Evolutionary conservation across 2,113 vertebrate species (phyloP).

Genomic region (Maccullochella peelii): DNA sequence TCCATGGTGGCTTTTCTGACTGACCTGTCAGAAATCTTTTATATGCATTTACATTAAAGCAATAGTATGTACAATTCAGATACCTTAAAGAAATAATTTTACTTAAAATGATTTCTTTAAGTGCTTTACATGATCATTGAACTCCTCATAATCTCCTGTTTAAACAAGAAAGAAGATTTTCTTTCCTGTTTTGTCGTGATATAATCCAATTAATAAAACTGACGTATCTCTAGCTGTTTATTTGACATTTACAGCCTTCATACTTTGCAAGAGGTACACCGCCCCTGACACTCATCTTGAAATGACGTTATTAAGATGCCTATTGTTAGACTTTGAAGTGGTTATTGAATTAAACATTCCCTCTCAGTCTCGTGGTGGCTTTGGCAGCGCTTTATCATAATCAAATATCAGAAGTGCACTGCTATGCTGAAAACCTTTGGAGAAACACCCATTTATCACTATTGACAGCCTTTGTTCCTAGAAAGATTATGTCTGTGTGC

Average conservation of each 20-base stretch:
- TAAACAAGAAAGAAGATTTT: not conserved
- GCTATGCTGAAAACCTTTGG: not conserved
- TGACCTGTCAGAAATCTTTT: not conserved
- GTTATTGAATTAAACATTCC: not conserved
- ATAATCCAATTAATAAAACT: not conserved
- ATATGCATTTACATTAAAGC: not conserved
- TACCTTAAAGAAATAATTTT: not conserved
- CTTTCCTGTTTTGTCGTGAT: not conserved
- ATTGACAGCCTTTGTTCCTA: conserved; percentile 28
- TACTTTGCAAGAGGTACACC: not conserved
- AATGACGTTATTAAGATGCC: not conserved
- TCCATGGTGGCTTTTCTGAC: not conserved
- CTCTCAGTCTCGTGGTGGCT: not conserved
- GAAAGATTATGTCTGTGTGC: not conserved
- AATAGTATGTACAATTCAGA: not conserved
- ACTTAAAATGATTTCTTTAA: not conserved
- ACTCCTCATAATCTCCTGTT: not conserved
- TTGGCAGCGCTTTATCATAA: conserved; percentile 22
- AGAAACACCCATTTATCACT: conserved; percentile 27
- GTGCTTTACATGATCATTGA: not conserved
- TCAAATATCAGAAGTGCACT: conserved; percentile 19
- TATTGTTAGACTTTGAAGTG: not conserved
- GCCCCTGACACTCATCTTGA: not conserved
- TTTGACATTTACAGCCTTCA: not conserved
- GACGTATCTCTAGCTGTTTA: not conserved